Percentiles rank a stretch among this genome's conserved stretches.
Conservation (phyloP, 2,888 invertebrate genomes). For the Campoplex nolae region DNA sequence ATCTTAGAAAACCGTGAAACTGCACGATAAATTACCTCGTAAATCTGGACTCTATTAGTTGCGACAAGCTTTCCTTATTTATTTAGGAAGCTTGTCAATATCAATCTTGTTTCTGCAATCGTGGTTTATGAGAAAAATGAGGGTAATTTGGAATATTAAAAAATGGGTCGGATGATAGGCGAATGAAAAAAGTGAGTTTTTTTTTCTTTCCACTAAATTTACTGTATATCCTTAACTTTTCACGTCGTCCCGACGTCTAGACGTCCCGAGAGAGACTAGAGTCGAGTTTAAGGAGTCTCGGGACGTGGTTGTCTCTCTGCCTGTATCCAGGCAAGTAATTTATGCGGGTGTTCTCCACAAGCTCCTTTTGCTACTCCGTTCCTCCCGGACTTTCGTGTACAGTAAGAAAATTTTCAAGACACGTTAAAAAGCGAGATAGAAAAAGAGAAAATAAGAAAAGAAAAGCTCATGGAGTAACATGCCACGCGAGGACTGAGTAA, state of each 20-base stretch:
- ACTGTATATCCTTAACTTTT: slow-evolving; percentile 58
- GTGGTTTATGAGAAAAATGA: neutral
- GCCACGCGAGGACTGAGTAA: slow-evolving; percentile 49
- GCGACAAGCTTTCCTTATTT: neutral
- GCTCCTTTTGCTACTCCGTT: slow-evolving; percentile 43
- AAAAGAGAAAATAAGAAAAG: neutral
- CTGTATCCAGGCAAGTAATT: slow-evolving; percentile 64
- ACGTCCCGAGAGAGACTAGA: slow-evolving; percentile 46
- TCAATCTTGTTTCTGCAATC: neutral
- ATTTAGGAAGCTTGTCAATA: neutral
- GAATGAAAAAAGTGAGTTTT: slow-evolving; percentile 6
- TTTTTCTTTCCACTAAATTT: slow-evolving; percentile 49
- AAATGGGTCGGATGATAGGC: neutral
- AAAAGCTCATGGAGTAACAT: slow-evolving; percentile 49
- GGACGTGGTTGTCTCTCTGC: slow-evolving; percentile 38
- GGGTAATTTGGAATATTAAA: neutral
- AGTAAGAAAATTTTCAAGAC: slow-evolving; percentile 69
- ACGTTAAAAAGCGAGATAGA: slow-evolving; percentile 29
- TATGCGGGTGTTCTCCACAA: slow-evolving; percentile 61
- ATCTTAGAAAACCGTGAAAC: neutral
- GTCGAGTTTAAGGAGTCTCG: slow-evolving; percentile 64
- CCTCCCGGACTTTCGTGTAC: slow-evolving; percentile 27
- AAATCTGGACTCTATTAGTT: neutral
- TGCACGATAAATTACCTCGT: neutral
- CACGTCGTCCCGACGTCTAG: slow-evolving; percentile 61